Evolutionary conservation across 2,888 invertebrate species (phyloP).

Genomic region (Cistogaster globosa): DNA sequence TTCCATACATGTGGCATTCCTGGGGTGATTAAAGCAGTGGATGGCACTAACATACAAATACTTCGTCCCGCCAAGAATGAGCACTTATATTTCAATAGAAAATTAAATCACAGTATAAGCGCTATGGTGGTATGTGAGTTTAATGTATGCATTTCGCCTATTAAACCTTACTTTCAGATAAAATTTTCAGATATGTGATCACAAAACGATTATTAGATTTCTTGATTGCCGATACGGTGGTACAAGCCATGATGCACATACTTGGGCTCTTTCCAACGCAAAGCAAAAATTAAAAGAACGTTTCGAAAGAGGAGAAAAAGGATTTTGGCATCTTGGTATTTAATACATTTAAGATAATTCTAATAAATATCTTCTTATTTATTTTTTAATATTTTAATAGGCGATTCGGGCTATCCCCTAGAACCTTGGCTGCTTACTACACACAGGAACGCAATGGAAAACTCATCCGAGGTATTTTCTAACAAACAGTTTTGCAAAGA

Average conservation of each 20-base stretch:
- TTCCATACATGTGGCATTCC: background rate
- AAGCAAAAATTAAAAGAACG: too few relatives aligned
- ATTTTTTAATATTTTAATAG: slow-evolving; percentile 8
- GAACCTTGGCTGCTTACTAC: slow-evolving; percentile 54
- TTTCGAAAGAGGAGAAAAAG: too few relatives aligned
- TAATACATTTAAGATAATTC: too few relatives aligned
- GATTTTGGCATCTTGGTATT: too few relatives aligned
- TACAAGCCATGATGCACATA: background rate
- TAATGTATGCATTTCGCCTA: background rate
- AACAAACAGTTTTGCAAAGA: too few relatives aligned
- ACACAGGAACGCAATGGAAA: slow-evolving; percentile 40
- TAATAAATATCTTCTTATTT: too few relatives aligned
- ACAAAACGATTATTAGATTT: background rate
- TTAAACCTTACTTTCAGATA: slow-evolving; percentile 4
- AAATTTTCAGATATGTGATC: background rate
- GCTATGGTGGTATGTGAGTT: slow-evolving; percentile 19
- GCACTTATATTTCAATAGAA: too few relatives aligned
- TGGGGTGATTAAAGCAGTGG: too few relatives aligned
- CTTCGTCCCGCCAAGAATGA: too few relatives aligned
- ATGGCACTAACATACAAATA: too few relatives aligned
- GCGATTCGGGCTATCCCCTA: slow-evolving; percentile 51
- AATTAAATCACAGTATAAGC: slow-evolving; percentile 41
- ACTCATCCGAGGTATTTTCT: slow-evolving; percentile 49
- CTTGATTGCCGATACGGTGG: background rate
- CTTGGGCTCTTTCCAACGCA: too few relatives aligned